Evolutionary conservation across 2,888 invertebrate species (phyloP).

Genomic region (Mylabris sibirica): DNA sequence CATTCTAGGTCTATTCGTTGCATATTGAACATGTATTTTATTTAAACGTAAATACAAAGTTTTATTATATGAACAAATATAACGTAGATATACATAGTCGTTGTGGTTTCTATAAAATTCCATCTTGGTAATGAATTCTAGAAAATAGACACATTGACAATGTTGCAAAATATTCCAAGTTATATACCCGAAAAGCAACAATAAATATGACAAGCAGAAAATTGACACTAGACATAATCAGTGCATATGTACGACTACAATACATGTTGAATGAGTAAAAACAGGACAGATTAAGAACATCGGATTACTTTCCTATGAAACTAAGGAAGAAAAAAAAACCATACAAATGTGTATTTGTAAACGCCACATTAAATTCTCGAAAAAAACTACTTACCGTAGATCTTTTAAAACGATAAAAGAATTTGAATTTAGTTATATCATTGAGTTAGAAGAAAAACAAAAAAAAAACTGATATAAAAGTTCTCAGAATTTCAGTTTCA

Average conservation of each 20-base stretch:
- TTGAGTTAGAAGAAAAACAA: background rate
- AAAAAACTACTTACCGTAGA: background rate
- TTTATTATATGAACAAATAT: background rate
- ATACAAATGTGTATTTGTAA: background rate
- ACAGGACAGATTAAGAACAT: too few species aligned
- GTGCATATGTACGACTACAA: background rate
- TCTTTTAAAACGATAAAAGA: background rate
- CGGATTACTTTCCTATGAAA: too few species aligned
- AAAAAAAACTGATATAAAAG: background rate
- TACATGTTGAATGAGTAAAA: too few species aligned
- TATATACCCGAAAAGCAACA: background rate
- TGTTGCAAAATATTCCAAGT: background rate
- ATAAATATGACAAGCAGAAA: background rate
- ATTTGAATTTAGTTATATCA: slow-evolving; percentile 4
- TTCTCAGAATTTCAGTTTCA: slow-evolving; percentile 24
- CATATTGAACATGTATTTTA: slow-evolving; percentile 42
- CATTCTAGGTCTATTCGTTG: slow-evolving; percentile 41
- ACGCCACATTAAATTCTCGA: background rate
- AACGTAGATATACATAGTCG: background rate
- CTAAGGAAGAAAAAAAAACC: too few species aligned
- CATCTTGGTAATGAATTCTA: background rate
- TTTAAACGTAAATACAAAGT: slow-evolving; percentile 3
- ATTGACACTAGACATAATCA: background rate
- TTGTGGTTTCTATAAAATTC: background rate
- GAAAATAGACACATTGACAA: background rate